Evolutionary conservation across 2,888 invertebrate species (phyloP).

Genomic region (Tipula helvola): DNA sequence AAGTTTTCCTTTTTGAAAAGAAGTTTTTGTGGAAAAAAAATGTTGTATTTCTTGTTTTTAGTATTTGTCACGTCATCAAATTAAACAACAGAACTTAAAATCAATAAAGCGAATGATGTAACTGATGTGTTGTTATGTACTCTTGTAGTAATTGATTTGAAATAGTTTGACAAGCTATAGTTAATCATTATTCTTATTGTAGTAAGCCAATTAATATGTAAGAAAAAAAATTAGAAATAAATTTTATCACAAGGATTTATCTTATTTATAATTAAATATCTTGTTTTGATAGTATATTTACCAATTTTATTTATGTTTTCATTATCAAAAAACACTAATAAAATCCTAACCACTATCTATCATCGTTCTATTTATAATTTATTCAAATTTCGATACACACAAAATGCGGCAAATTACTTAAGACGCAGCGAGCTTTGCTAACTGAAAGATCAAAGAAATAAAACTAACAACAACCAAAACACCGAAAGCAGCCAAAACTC

Average conservation of each 20-base stretch:
- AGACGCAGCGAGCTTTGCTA: background rate
- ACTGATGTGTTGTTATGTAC: background rate
- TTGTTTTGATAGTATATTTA: background rate
- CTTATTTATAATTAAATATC: background rate
- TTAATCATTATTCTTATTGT: too few species aligned
- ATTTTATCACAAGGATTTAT: background rate
- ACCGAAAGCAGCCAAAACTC: background rate
- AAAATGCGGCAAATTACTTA: background rate
- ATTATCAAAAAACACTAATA: background rate
- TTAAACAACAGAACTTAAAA: background rate
- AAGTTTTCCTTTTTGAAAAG: background rate
- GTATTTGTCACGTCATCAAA: background rate
- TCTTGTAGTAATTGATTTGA: too few species aligned
- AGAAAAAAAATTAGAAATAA: background rate
- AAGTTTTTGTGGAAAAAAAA: background rate
- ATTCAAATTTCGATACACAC: background rate
- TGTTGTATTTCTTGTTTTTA: background rate
- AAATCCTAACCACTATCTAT: background rate
- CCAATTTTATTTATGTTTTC: background rate
- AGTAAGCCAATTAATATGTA: background rate
- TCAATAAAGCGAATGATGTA: background rate
- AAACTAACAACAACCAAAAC: background rate
- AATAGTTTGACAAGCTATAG: too few species aligned
- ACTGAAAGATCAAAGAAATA: background rate
- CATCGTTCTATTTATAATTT: background rate